Evolutionary conservation across 2,888 invertebrate genomes (phyloP), one percentile per base, ranked within the genome.

Genomic region (Syrphus vitripennis): DNA sequence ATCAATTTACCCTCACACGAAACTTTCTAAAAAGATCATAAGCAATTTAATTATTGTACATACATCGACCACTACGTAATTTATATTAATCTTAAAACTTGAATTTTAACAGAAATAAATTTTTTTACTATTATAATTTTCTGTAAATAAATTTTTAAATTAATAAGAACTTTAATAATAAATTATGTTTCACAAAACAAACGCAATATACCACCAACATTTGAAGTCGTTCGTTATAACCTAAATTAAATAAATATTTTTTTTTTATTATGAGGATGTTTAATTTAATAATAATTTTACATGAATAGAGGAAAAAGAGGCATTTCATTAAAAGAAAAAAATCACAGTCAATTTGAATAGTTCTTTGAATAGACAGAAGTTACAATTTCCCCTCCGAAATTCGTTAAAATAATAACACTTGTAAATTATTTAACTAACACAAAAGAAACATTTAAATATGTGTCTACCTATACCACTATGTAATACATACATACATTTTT

Each of bases 41-140:
- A 16, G 31, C 40, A 69, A 50, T 70, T 79, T 21, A 69, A 80
- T 69, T 48, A 67, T 31, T 84, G 84, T 84, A 84, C 69, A 84
- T 84, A 84, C 80, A 84, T 80, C 80, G 84, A 84, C 84, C 84
- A 84, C 80, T 84, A 80, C 84, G 80, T 84, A 80, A 84, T 55
- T 80, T 61, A 71, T 53, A 76, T 21, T 16, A 34, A 40, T 50
- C 50, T 42, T 31, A 19, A 53, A 12, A 10, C 12, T 31, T 45
- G 67, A 50, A 53, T 16, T 61, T 29, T n/a, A 65, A 31, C 3
- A 42, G 3, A 79, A 50, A 55, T 21, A 50, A 31, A 34, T 34
- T 12, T 24, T 4, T 34, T 24, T 37, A n/a, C n/a, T n/a, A n/a
- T n/a, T n/a, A n/a, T n/a, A 16, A 9, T 71, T 84, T 76, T 21